phyloP scores from a whole-genome alignment of 2,888 invertebrate species.

The Vandiemenella viatica region DNA sequence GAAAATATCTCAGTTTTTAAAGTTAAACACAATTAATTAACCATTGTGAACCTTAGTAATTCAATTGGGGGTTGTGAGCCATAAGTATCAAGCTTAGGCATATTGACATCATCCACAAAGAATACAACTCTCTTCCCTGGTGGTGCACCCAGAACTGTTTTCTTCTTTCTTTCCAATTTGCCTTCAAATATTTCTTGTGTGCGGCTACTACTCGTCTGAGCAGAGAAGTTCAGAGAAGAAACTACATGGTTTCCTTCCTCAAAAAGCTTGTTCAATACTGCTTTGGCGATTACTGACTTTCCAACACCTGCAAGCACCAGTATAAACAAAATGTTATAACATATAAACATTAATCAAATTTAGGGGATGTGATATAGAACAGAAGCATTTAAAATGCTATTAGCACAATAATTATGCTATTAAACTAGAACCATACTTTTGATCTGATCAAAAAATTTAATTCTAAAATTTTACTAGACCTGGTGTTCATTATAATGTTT shows the following conservation, averaged over 20 bases:
- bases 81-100: conserved; percentile 75
- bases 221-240: conserved; percentile 73
- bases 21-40: not conserved
- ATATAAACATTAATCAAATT: no score
- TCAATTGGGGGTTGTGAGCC: conserved; percentile 89
- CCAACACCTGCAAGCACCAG: conserved; percentile 51
- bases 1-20: not conserved
- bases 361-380: no score
- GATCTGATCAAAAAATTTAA: no score
- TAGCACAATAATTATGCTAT: no score
- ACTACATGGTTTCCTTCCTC: conserved; percentile 47
- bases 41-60: conserved; percentile 57
- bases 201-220: conserved; percentile 71
- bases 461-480: no score
- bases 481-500: no score
- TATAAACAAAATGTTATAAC: not conserved
- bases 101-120: conserved; percentile 84
- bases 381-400: no score
- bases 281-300: conserved; percentile 72
- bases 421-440: no score
- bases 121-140: conserved; percentile 66
- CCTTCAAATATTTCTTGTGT: conserved; percentile 74
- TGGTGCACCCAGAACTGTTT: conserved; percentile 66
- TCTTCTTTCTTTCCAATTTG: conserved; percentile 68
- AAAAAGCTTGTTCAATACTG: conserved; percentile 49